A percentile compares a stretch with the other conserved stretches of the same genome.
Conservation (phyloP, 2,888 invertebrate species). For the Drosophila leonis region DNA sequence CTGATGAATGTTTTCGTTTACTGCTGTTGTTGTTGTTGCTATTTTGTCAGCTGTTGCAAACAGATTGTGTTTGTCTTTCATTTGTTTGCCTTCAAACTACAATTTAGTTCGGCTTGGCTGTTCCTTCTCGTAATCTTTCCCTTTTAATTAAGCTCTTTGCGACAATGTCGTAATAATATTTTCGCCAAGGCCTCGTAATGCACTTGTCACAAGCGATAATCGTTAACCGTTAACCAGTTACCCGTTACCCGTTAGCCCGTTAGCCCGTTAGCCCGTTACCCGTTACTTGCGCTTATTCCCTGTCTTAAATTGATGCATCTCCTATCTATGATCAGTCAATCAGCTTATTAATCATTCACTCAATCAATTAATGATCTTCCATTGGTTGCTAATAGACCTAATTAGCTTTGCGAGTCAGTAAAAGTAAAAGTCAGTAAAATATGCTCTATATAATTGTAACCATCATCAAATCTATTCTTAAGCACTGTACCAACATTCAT, state of each 20-base stretch:
- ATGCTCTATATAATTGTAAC: too few relatives aligned
- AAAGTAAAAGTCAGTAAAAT: too few relatives aligned
- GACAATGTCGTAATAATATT: conserved; percentile 24
- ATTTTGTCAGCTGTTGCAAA: conserved; percentile 53
- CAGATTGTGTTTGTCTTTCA: conserved; percentile 41
- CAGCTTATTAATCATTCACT: neutral
- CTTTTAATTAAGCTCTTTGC: conserved; percentile 10
- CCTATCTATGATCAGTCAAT: neutral
- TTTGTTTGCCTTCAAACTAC: conserved; percentile 16
- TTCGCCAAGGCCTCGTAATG: conserved; percentile 16
- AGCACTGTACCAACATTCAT: too few relatives aligned
- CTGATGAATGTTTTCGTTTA: conserved; percentile 19
- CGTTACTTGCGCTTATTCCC: neutral
- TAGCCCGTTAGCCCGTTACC: too few relatives aligned
- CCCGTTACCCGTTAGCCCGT: too few relatives aligned
- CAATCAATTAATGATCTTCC: conserved; percentile 20
- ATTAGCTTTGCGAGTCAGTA: conserved; percentile 38
- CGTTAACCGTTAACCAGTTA: neutral
- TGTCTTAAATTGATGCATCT: neutral
- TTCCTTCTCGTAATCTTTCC: conserved; percentile 15
- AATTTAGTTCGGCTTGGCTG: conserved; percentile 14
- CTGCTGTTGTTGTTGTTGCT: conserved; percentile 22
- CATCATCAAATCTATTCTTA: too few relatives aligned
- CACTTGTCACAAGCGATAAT: conserved; percentile 20
- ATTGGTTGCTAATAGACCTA: conserved; percentile 16